Percentiles rank a stretch among this genome's conserved stretches.
Evolutionary conservation across 2,113 vertebrate genomes (phyloP).

Genomic region (Cromileptes altivelis): DNA sequence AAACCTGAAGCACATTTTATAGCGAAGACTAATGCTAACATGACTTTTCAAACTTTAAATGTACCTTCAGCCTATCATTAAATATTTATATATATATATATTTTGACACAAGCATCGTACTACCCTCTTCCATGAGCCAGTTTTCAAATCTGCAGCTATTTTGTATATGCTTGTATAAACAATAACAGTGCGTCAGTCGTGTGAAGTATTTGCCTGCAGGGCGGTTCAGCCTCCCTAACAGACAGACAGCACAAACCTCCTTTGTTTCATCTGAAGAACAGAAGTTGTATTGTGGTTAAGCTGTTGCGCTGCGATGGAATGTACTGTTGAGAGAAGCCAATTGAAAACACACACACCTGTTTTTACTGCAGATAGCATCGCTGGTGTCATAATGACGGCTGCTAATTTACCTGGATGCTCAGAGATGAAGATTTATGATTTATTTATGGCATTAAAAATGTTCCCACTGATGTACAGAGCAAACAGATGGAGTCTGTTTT

Average conservation of each 20-base stretch:
- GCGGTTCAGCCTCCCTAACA: constrained; percentile 82
- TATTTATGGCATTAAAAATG: constrained; percentile 29
- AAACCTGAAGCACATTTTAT: background rate
- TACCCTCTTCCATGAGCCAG: background rate
- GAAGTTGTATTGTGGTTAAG: constrained; percentile 85
- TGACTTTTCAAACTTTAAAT: background rate
- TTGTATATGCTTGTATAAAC: constrained; percentile 81
- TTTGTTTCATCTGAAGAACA: constrained; percentile 86
- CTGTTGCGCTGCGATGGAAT: constrained; percentile 80
- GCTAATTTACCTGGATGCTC: constrained; percentile 47
- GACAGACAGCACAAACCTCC: constrained; percentile 85
- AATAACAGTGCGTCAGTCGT: constrained; percentile 81
- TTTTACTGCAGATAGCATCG: constrained; percentile 64
- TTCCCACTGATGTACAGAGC: background rate
- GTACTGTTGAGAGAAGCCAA: constrained; percentile 80
- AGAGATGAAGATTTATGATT: constrained; percentile 44
- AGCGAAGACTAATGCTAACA: background rate
- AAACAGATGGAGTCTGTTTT: background rate
- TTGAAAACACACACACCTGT: constrained; percentile 76
- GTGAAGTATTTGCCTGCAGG: constrained; percentile 79
- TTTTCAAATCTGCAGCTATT: constrained; percentile 48
- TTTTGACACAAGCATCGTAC: background rate
- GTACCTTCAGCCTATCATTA: background rate
- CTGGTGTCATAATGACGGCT: constrained; percentile 65
- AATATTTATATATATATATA: background rate